Percentiles rank a stretch among this genome's conserved stretches.
These are phyloP conservation scores for Chouioia cunea DNA, from an alignment of 2,888 invertebrate genomes.

Conservation along the genomic window DNA sequence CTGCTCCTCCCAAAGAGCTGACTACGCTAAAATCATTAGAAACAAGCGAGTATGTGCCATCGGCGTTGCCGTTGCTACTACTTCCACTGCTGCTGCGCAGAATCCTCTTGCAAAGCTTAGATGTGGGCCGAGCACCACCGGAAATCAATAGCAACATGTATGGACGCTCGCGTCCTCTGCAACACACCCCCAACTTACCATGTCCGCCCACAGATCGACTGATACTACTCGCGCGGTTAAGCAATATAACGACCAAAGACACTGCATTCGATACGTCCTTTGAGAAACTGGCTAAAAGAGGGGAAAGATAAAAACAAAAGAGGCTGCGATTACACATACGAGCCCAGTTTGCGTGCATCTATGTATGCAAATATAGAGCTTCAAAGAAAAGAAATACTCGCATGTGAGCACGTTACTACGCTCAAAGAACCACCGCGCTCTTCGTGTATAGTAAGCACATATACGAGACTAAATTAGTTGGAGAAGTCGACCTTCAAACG, in stretches of 20 bases:
- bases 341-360: too few species aligned
- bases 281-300: too few species aligned
- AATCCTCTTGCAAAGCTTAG: constrained; percentile 62
- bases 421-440: constrained; percentile 18
- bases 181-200: neutral
- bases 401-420: neutral
- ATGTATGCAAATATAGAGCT: too few species aligned
- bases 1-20: neutral
- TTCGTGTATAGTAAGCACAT: constrained; percentile 4
- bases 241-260: too few species aligned
- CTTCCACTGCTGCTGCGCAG: constrained; percentile 57
- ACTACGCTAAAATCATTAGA: constrained; percentile 67
- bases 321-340: too few species aligned
- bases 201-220: too few species aligned
- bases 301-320: too few species aligned
- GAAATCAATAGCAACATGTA: constrained; percentile 66
- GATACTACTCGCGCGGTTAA: too few species aligned
- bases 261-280: too few species aligned
- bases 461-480: constrained; percentile 39
- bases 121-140: constrained; percentile 53
- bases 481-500: constrained; percentile 42
- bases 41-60: constrained; percentile 55
- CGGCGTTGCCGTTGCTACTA: neutral
- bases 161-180: constrained; percentile 3
- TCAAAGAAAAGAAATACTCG: too few species aligned